These are phyloP conservation scores for Hydractinia echinata DNA, from an alignment of 30 jellyfish, hydroid and myxozoan species.

Conservation along the genomic window DNA sequence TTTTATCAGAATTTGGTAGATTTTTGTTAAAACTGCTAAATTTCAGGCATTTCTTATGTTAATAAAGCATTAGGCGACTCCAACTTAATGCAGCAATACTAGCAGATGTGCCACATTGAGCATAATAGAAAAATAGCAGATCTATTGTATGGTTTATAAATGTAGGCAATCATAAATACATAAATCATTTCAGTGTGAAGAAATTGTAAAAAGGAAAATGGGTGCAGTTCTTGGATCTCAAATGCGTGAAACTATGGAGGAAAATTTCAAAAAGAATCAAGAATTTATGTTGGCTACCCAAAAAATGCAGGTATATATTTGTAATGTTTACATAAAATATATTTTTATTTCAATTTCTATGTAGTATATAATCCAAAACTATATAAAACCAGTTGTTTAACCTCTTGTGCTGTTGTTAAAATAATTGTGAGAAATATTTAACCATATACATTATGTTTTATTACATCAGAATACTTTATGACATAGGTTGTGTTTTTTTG, in stretches of 20 bases:
- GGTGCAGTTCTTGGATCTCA: slow-evolving; percentile 56
- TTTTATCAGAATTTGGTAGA: too few species aligned
- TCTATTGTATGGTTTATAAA: too few species aligned
- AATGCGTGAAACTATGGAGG: slow-evolving; percentile 83
- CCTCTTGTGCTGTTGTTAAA: background rate
- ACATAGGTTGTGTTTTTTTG: background rate
- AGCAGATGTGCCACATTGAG: too few species aligned
- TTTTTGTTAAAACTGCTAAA: too few species aligned
- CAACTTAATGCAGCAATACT: too few species aligned
- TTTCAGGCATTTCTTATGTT: too few species aligned
- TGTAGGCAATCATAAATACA: too few species aligned
- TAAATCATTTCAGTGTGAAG: background rate
- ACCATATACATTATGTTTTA: background rate
- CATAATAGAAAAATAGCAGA: too few species aligned
- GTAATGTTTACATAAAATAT: too few species aligned
- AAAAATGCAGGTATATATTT: slow-evolving; percentile 49
- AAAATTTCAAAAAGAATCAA: slow-evolving; percentile 60
- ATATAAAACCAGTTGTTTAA: background rate
- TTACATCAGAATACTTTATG: background rate
- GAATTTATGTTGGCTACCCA: slow-evolving; percentile 76
- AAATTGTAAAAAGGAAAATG: slow-evolving; percentile 17
- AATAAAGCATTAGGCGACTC: too few species aligned
- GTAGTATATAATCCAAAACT: too few species aligned
- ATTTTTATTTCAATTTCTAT: too few species aligned
- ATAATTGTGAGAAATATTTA: background rate